Base-by-base conservation (phyloP, 2,113 vertebrate genomes). In the Laterallus jamaicensis region DNA sequence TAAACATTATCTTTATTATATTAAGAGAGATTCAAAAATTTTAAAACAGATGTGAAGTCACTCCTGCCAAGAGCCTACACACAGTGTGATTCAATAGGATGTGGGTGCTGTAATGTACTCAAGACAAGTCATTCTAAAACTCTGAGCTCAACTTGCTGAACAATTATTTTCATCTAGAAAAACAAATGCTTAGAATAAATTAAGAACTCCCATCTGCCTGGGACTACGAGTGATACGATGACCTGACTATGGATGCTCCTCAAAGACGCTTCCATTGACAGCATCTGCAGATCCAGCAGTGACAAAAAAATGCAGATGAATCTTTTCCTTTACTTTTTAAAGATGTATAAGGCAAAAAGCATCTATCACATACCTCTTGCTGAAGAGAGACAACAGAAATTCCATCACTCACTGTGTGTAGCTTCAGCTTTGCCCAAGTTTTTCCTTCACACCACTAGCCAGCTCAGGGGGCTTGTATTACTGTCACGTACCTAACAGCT, bases 1-100 rank as follows among this genome's bases (percentile, higher is more conserved):
- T 93, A 96, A 96, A 92, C 86, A 88, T 90, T 85, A 93, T 96
- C 87, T 96, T 90, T 89, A 95, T 91, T 93, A 89, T 91, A 96
- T 90, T 89, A 74, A 86, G 82, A 90, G 88, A 92, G 92, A 95
- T 75, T 93, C 71, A 90, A 82, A 95, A 90, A 68, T 91, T 95
- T 80, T 90, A 88, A 94, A 96, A 84, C 94, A 97, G 86, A 83
- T 91, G 90, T 93, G 68, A 92, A 91, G 74, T 74, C 7, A 16
- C 69, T 87, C 64, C 73, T 90, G 90, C 92, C 91, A 89, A 93
- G 81, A 96, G 88, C 86, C 85, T 92, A 86, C 86, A 79, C 12
- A 86, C 83, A 95, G 62, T 64, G 85, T 93, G 66, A 92, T 83
- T 83, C 70, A 88, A 91, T 73, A 92, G 83, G 94, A 79, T 79